phyloP scores from a whole-genome alignment of 2,888 invertebrate genomes.

The Archips crataeganus region DNA sequence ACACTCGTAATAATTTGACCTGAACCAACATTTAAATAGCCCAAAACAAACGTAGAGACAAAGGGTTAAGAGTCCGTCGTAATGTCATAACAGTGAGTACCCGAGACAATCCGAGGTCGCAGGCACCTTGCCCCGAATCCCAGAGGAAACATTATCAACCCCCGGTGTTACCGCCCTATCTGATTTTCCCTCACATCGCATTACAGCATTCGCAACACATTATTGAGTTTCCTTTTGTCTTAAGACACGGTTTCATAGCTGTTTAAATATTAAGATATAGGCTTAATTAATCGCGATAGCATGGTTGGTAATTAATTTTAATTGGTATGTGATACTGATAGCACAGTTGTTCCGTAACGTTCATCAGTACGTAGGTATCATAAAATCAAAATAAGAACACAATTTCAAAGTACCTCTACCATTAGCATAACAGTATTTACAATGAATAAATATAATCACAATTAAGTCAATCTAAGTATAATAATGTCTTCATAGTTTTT shows the following conservation, averaged over 20 bases:
- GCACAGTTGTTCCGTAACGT: neutral
- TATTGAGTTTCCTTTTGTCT: slow-evolving; percentile 52
- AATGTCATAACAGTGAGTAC: slow-evolving; percentile 56
- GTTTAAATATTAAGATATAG: slow-evolving; percentile 28
- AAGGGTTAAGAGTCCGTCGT: slow-evolving; percentile 44
- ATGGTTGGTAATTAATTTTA: slow-evolving; percentile 28
- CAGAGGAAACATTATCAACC: slow-evolving; percentile 70
- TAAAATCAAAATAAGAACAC: too few species aligned
- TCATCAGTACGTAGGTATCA: neutral
- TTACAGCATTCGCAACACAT: slow-evolving; percentile 64
- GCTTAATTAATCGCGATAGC: slow-evolving; percentile 20
- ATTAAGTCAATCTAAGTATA: too few species aligned
- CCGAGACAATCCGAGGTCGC: slow-evolving; percentile 69
- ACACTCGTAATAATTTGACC: slow-evolving; percentile 20
- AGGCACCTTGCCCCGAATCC: slow-evolving; percentile 65
- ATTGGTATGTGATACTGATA: slow-evolving; percentile 22
- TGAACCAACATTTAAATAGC: slow-evolving; percentile 47
- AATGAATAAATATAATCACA: too few species aligned
- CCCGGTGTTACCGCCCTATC: slow-evolving; percentile 65
- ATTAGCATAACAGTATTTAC: too few species aligned
- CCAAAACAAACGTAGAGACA: slow-evolving; percentile 48
- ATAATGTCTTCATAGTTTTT: too few species aligned
- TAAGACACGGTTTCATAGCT: slow-evolving; percentile 55
- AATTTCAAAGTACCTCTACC: too few species aligned
- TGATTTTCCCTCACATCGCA: slow-evolving; percentile 62